Evolutionary conservation across 2,113 vertebrate genomes (phyloP).

Genomic region (Sardina pilchardus): DNA sequence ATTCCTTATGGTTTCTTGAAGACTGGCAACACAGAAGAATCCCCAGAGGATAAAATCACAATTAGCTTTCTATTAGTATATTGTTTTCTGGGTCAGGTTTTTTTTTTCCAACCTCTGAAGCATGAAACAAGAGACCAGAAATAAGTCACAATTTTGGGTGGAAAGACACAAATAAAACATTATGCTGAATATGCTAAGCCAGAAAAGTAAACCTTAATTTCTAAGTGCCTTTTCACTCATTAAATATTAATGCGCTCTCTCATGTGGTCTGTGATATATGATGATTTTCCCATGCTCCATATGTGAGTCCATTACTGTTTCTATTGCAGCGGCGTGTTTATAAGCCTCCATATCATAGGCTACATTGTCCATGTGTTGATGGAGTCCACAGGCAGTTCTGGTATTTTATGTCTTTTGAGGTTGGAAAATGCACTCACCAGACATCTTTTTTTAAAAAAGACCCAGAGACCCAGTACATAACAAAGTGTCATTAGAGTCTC

Average conservation of each 20-base stretch:
- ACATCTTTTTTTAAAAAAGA: neutral
- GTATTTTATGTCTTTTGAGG: neutral
- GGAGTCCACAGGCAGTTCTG: constrained; percentile 29
- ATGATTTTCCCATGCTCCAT: constrained; percentile 18
- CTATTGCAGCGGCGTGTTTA: constrained; percentile 6
- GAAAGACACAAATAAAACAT: neutral
- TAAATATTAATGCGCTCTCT: neutral
- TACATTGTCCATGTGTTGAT: constrained; percentile 24
- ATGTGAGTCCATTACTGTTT: neutral
- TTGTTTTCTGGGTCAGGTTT: neutral
- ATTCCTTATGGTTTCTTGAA: neutral
- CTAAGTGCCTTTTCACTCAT: neutral
- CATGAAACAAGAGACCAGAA: neutral
- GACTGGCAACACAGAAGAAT: neutral
- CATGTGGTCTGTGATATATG: constrained; percentile 16
- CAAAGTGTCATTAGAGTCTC: constrained; percentile 5
- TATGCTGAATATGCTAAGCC: neutral
- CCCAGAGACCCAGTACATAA: constrained; percentile 14
- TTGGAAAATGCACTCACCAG: constrained; percentile 9
- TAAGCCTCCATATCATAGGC: constrained; percentile 14
- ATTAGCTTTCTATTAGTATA: neutral
- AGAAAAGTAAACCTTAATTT: neutral
- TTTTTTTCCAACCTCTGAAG: neutral
- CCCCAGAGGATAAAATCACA: neutral
- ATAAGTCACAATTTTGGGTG: neutral